phyloP scores from a whole-genome alignment of 2,888 invertebrate species.

The Drosophila aldrichi region DNA sequence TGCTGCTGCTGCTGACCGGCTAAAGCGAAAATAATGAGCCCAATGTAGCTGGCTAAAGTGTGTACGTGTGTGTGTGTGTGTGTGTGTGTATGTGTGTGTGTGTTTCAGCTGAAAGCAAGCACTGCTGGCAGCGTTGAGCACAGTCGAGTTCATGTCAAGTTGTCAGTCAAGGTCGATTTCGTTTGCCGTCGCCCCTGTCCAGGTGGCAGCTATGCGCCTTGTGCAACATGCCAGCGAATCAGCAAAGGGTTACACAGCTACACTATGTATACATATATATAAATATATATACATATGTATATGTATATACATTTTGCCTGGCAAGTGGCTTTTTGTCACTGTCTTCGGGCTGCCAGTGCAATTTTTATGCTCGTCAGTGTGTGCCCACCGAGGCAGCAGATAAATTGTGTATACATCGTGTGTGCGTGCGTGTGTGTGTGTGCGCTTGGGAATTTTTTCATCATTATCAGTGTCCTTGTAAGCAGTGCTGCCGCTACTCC shows the following conservation, averaged over 20 bases:
- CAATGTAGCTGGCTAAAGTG: conserved; percentile 53
- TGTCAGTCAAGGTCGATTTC: conserved; percentile 80
- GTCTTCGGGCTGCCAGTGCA: conserved; percentile 74
- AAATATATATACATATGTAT: conserved; percentile 11
- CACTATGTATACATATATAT: conserved; percentile 13
- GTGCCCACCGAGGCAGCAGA: conserved; percentile 42
- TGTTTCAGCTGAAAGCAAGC: conserved; percentile 7
- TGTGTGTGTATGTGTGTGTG: background rate
- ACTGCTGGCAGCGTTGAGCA: conserved; percentile 50
- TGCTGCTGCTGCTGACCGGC: conserved; percentile 58
- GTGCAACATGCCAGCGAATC: conserved; percentile 48
- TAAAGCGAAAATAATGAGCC: conserved; percentile 77
- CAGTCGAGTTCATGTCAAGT: conserved; percentile 80
- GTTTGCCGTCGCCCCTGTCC: conserved; percentile 44
- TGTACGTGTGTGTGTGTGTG: conserved; percentile 5
- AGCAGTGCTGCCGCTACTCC: conserved; percentile 48
- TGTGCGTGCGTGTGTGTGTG: conserved; percentile 14
- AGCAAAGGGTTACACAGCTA: conserved; percentile 28
- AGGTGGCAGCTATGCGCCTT: conserved; percentile 53
- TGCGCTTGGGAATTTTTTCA: conserved; percentile 67
- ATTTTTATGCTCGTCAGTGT: conserved; percentile 68
- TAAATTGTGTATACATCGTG: conserved; percentile 42
- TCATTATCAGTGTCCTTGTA: conserved; percentile 79
- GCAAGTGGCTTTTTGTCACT: conserved; percentile 78
- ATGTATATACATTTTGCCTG: conserved; percentile 35